A percentile compares a stretch with the other conserved stretches of the same genome.
Evolutionary conservation across 2,113 vertebrate genomes (phyloP).

Genomic region (Callospermophilus lateralis): DNA sequence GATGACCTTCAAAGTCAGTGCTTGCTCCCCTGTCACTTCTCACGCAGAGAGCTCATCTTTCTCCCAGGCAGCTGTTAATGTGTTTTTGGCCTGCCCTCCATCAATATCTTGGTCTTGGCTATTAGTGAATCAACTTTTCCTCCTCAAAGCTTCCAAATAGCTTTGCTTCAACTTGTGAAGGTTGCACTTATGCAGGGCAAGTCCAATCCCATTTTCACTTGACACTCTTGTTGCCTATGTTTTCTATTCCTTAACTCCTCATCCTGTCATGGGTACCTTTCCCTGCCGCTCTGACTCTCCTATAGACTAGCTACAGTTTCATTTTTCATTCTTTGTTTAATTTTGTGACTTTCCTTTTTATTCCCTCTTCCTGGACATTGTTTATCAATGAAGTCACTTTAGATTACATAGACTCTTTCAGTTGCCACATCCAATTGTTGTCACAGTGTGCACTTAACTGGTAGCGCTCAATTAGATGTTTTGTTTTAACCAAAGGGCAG

Average conservation of each 20-base stretch:
- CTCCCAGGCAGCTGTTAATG: neutral
- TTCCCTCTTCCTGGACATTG: neutral
- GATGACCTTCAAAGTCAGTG: neutral
- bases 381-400: neutral
- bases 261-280: neutral
- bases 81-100: neutral
- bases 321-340: neutral
- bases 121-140: neutral
- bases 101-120: neutral
- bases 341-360: neutral
- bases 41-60: neutral
- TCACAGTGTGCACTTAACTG: neutral
- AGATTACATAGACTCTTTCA: neutral
- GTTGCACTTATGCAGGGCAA: neutral
- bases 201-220: neutral
- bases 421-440: neutral
- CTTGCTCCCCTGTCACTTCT: neutral
- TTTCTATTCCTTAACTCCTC: neutral
- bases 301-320: neutral
- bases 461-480: neutral
- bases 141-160: neutral
- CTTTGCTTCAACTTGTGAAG: neutral
- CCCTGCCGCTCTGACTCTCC: neutral
- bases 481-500: neutral
- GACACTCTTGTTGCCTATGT: neutral